Percentiles rank a stretch among this genome's conserved stretches.
Evolutionary conservation across 2,797 vertebrate species (phyloP).

Genomic region (Sparus aurata): DNA sequence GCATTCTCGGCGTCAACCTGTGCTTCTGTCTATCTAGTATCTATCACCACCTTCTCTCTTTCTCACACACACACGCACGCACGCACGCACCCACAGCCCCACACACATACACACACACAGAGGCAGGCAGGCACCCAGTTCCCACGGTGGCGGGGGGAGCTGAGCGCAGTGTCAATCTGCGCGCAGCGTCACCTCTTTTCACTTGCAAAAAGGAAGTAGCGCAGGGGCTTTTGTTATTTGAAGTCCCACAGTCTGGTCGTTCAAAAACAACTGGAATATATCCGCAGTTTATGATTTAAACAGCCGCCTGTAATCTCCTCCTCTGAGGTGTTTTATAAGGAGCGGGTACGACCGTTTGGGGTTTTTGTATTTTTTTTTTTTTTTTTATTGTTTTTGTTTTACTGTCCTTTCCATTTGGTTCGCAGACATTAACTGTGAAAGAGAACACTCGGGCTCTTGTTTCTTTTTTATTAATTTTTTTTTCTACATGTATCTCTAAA

Average conservation of each 20-base stretch:
- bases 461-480: too few relatives aligned
- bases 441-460: neutral
- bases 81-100: constrained; percentile 21
- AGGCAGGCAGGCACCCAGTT: constrained; percentile 77
- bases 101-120: constrained; percentile 46
- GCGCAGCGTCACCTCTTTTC: constrained; percentile 84
- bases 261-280: constrained; percentile 84
- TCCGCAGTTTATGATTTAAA: constrained; percentile 80
- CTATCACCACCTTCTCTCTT: constrained; percentile 22
- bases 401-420: constrained; percentile 52
- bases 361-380: constrained; percentile 26
- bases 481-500: neutral
- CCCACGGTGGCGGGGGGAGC: constrained; percentile 83
- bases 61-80: constrained; percentile 13
- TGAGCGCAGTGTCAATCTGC: constrained; percentile 80
- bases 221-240: constrained; percentile 82
- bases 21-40: constrained; percentile 39
- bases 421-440: constrained; percentile 5
- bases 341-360: constrained; percentile 19
- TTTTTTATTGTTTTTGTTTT: constrained; percentile 41
- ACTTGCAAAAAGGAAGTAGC: constrained; percentile 85
- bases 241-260: constrained; percentile 78
- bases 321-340: constrained; percentile 60
- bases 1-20: constrained; percentile 17
- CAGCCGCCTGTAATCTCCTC: constrained; percentile 61